phyloP scores from a whole-genome alignment of 2,113 vertebrate species.

The Etia nguti region DNA sequence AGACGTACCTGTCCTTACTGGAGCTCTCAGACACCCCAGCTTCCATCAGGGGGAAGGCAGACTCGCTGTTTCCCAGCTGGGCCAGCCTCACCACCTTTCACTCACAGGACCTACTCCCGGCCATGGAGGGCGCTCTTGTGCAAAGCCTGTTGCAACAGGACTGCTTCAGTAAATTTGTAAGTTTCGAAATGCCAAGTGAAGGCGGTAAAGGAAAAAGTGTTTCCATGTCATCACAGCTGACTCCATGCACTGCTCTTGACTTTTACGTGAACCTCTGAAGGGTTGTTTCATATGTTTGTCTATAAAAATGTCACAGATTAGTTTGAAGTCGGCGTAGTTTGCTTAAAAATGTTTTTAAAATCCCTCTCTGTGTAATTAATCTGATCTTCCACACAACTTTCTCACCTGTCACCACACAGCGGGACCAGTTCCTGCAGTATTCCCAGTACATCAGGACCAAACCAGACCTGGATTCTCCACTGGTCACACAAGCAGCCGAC shows the following conservation, averaged over 20 bases:
- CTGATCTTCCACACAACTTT: background rate
- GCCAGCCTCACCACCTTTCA: slow-evolving; percentile 79
- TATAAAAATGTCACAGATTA: background rate
- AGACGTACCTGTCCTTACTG: slow-evolving; percentile 67
- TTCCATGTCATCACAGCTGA: background rate
- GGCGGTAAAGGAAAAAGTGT: background rate
- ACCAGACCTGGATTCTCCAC: slow-evolving; percentile 76
- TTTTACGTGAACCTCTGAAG: rapidly evolving
- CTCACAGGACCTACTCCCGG: slow-evolving; percentile 76
- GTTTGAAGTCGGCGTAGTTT: no score
- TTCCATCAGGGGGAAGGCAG: slow-evolving; percentile 70
- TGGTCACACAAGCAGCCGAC: slow-evolving; percentile 71
- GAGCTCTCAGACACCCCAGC: slow-evolving; percentile 71
- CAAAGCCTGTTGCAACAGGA: slow-evolving; percentile 82
- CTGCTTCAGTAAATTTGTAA: slow-evolving; percentile 86
- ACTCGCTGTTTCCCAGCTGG: slow-evolving; percentile 73
- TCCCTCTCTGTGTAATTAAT: background rate
- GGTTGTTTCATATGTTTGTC: background rate
- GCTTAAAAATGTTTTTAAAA: background rate
- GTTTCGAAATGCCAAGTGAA: slow-evolving; percentile 9
- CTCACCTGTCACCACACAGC: slow-evolving; percentile 46
- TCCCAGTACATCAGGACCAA: slow-evolving; percentile 82
- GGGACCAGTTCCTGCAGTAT: slow-evolving; percentile 83
- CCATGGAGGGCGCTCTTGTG: slow-evolving; percentile 80
- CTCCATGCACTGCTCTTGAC: background rate